phyloP scores from a whole-genome alignment of 2,888 invertebrate species.

The Tiphia femorata region DNA sequence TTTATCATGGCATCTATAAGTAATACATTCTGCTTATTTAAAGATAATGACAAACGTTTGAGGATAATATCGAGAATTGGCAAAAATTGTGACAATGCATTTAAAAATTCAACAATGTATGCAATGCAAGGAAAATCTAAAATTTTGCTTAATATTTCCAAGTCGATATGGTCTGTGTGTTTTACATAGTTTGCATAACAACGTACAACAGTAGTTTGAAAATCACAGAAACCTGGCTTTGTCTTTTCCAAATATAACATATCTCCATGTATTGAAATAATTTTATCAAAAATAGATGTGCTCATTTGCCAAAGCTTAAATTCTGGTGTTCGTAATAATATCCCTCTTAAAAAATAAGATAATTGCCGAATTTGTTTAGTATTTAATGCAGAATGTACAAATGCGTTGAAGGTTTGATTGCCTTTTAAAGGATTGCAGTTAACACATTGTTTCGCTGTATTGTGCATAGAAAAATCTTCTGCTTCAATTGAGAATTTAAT shows the following conservation, averaged over 20 bases:
- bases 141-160: conserved; percentile 20
- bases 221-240: conserved; percentile 55
- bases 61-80: conserved; percentile 29
- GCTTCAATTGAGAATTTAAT: conserved; percentile 37
- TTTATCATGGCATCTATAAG: conserved; percentile 22
- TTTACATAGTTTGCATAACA: conserved; percentile 33
- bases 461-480: too few species aligned
- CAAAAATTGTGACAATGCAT: conserved; percentile 20
- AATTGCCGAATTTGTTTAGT: conserved; percentile 7
- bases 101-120: conserved; percentile 30
- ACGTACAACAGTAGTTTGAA: conserved; percentile 38
- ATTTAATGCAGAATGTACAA: conserved; percentile 10
- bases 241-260: conserved; percentile 19
- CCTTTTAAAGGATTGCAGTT: too few species aligned
- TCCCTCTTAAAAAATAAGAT: conserved; percentile 36
- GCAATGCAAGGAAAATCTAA: conserved; percentile 28
- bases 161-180: conserved; percentile 11
- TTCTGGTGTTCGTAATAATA: conserved; percentile 36
- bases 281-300: conserved; percentile 13
- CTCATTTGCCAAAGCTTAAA: conserved; percentile 8
- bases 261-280: conserved; percentile 8
- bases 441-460: too few species aligned
- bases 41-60: conserved; percentile 8
- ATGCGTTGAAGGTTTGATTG: too few species aligned
- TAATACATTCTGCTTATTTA: conserved; percentile 7